Evolutionary conservation across 1,140 invertebrate species (phyloP), one percentile per base, ranked within the genome.

Genomic region (Coelopa frigida): DNA sequence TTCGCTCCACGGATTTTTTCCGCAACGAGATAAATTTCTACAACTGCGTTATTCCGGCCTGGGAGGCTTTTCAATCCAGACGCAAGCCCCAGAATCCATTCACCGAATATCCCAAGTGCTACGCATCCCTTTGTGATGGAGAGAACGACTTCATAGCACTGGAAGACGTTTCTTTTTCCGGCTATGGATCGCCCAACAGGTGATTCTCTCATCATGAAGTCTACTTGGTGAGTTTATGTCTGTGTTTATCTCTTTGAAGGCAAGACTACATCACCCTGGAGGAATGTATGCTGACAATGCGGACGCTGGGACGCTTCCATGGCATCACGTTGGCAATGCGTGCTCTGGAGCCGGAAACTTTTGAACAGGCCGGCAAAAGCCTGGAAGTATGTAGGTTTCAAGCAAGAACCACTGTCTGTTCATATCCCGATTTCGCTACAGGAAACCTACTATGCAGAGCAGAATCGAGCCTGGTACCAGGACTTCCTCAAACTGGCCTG

Each of bases 1-100:
- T 75, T 51, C 72, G 77, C 37, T 82, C 78, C 18, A 49, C 65
- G n/a, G 80, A 82, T 23, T 84, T 84, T 54, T 85, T 84, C 49
- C 60, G 66, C 42, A 84, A 83, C 54, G 83, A 85, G 68, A 78
- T 82, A 7, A 55, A 64, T 35, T 83, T 84, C 55, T 84, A 84
- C 56, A 62, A 71, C 7, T 71, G 78, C 53, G 78, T 82, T 7
- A 58, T 78, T 23, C 75, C 75, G 11, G 65, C 55, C 3, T 58
- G 80, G 41, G 54, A 77, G 3, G 58, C 72, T 22, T 80, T 79
- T 44, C 76, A 80, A 56, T 35, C 57, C 3, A 45, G 50, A 7
- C 49, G 56, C 0, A 46, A 56, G 18, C 71, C 77, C 46, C 53
- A 59, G 32, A 66, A 77, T 46, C 73, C 73, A 0, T 78, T 77